Conservation (phyloP, 1,140 invertebrate species). For the Monochamus saltuarius region DNA sequence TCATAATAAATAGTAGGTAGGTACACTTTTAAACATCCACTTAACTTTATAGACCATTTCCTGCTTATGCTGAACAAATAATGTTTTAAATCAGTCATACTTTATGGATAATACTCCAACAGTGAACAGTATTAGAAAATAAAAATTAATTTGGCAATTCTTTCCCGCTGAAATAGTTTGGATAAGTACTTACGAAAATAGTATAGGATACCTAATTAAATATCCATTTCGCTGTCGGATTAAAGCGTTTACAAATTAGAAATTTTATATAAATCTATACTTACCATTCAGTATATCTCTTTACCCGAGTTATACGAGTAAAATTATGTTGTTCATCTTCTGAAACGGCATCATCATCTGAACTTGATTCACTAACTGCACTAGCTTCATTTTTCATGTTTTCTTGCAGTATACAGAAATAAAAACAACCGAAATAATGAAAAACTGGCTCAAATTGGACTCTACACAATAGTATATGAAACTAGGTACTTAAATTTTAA, state of each 20-base stretch:
- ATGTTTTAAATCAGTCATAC: too few relatives aligned
- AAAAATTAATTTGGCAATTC: too few relatives aligned
- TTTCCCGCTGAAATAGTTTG: not conserved
- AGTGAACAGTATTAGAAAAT: too few relatives aligned
- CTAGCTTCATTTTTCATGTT: slow-evolving; percentile 8
- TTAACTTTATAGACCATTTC: too few relatives aligned
- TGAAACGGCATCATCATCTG: slow-evolving; percentile 18
- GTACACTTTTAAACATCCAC: too few relatives aligned
- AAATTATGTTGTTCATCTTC: slow-evolving; percentile 11
- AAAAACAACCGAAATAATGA: too few relatives aligned
- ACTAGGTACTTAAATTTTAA: too few relatives aligned
- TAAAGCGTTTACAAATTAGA: not conserved
- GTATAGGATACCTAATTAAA: slow-evolving; percentile 1
- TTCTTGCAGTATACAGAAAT: not conserved
- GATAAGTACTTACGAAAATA: slow-evolving; percentile 5
- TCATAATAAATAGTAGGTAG: too few relatives aligned
- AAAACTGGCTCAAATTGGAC: too few relatives aligned
- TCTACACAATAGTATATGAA: too few relatives aligned
- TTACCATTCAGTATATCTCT: slow-evolving; percentile 17
- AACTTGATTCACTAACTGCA: slow-evolving; percentile 23
- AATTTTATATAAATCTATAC: slow-evolving; percentile 1
- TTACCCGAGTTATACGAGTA: slow-evolving; percentile 5
- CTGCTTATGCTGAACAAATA: too few relatives aligned
- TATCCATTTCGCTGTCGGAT: not conserved
- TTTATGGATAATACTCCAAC: too few relatives aligned